phyloP scores from a whole-genome alignment of 1,140 invertebrate species.

The Euwallacea fornicatus region DNA sequence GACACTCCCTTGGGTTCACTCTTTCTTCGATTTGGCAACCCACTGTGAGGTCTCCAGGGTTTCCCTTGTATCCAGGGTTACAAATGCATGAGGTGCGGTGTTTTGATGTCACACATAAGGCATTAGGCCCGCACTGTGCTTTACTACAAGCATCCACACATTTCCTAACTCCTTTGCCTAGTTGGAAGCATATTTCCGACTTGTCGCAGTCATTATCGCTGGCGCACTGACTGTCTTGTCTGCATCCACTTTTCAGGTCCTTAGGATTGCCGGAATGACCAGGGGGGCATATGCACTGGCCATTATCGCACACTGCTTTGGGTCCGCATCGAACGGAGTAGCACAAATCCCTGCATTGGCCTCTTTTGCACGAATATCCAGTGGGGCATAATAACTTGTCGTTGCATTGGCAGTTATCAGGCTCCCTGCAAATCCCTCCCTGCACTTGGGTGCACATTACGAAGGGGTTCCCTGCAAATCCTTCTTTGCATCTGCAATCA shows the following conservation, averaged over 20 bases:
- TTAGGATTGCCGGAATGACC: conserved; percentile 78
- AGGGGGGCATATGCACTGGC: conserved; percentile 76
- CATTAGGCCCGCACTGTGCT: conserved; percentile 87
- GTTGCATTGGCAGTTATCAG: conserved; percentile 69
- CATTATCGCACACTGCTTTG: conserved; percentile 76
- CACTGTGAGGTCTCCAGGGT: conserved; percentile 72
- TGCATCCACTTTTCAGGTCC: conserved; percentile 69
- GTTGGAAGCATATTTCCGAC: conserved; percentile 83
- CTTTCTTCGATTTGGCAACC: conserved; percentile 73
- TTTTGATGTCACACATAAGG: conserved; percentile 78
- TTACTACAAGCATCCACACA: conserved; percentile 86
- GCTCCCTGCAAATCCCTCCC: conserved; percentile 68
- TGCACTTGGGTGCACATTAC: conserved; percentile 71
- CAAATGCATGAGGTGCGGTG: conserved; percentile 85
- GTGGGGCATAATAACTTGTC: conserved; percentile 70
- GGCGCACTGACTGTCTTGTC: conserved; percentile 69
- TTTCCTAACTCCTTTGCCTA: conserved; percentile 72
- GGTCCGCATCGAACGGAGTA: conserved; percentile 75
- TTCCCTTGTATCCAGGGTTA: conserved; percentile 74
- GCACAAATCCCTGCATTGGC: conserved; percentile 74
- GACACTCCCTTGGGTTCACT: conserved; percentile 63
- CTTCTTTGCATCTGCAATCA: conserved; percentile 82
- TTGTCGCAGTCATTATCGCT: conserved; percentile 79
- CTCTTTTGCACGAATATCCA: conserved; percentile 71
- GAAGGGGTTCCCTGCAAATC: conserved; percentile 84